These are phyloP conservation scores for Conus betulinus DNA, from an alignment of 1,140 invertebrate genomes.

Conservation along the genomic window DNA sequence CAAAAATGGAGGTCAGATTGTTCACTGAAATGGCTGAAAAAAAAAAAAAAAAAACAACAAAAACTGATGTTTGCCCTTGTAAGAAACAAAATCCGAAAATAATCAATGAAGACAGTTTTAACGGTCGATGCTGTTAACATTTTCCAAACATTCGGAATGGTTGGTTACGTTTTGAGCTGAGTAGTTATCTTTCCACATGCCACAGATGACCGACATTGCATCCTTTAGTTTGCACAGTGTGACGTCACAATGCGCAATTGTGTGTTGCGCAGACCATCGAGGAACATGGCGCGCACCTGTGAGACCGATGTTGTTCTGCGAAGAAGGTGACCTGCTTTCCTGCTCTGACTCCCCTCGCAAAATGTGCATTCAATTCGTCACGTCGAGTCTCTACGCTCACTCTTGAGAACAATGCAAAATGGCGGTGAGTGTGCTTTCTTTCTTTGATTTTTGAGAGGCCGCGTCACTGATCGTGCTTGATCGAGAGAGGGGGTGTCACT, in stretches of 20 bases:
- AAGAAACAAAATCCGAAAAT: no score
- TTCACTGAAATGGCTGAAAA: no score
- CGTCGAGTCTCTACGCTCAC: conserved; percentile 12
- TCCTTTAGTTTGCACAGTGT: conserved; percentile 31
- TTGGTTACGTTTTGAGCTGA: no score
- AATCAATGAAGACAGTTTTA: no score
- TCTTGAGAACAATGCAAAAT: conserved; percentile 29
- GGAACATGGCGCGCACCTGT: conserved; percentile 41
- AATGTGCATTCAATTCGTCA: conserved; percentile 26
- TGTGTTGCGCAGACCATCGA: conserved; percentile 38
- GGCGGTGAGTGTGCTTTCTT: conserved; percentile 30
- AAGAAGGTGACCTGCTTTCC: conserved; percentile 33
- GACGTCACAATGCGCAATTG: conserved; percentile 42
- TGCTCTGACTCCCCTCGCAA: conserved; percentile 26
- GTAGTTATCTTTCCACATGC: conserved; percentile 4
- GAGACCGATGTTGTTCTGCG: conserved; percentile 35
- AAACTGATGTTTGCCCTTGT: no score
- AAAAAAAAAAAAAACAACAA: no score
- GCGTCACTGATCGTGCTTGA: not conserved
- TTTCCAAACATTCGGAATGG: no score
- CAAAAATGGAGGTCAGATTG: no score
- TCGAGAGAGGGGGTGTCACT: conserved; percentile 38
- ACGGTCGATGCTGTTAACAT: no score
- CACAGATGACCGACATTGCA: conserved; percentile 34
- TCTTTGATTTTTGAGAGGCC: conserved; percentile 4